Evolutionary conservation across 2,888 invertebrate genomes (phyloP), one percentile per base, ranked within the genome.

Genomic region (Caenorhabditis wallacei): DNA sequence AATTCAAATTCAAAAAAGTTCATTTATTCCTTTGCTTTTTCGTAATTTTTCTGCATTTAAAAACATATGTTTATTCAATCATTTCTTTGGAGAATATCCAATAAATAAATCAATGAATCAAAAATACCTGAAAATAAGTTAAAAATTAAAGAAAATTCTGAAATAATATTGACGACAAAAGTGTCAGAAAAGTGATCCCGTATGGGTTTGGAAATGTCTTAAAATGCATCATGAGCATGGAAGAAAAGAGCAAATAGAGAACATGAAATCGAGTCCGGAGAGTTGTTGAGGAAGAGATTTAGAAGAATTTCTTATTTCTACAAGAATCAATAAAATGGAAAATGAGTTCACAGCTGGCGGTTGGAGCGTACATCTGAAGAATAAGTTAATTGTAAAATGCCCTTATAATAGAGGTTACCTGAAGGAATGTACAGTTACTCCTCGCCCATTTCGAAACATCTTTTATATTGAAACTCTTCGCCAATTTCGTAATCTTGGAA

Each of bases 291-390:
- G 18, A 35, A n/a, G 18, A 46, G n/a, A 13, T 24, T 84, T 66
- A 84, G 48, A 86, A 75, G 68, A 86, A 83, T 51, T 81, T 76
- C 57, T 80, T 80, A 59, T 43, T 76, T 43, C 83, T 80, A 70
- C 86, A 86, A 53, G 84, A 84, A 76, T 86, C 86, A 22, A 86
- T 82, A 40, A 86, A 86, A 57, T 84, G 84, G 79, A 64, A 86
- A 8, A 86, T 81, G 59, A 84, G 82, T 16, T 81, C 83, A 59
- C 86, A 86, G 56, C 79, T 84, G 43, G 84, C 84, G 0, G 69
- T 79, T 7, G 86, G 86, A 11, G 79, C 86, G 53, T 84, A 84
- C 76, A 70, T 54, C 72, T 84, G 80, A 18, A 30, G 30, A 30
- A 30, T 30, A 75, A 80, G 18, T 2, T 48, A 2, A 11, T 16